Evolutionary conservation across 2,888 invertebrate genomes (phyloP), one percentile per base, ranked within the genome.

Genomic region (Selenia dentaria): DNA sequence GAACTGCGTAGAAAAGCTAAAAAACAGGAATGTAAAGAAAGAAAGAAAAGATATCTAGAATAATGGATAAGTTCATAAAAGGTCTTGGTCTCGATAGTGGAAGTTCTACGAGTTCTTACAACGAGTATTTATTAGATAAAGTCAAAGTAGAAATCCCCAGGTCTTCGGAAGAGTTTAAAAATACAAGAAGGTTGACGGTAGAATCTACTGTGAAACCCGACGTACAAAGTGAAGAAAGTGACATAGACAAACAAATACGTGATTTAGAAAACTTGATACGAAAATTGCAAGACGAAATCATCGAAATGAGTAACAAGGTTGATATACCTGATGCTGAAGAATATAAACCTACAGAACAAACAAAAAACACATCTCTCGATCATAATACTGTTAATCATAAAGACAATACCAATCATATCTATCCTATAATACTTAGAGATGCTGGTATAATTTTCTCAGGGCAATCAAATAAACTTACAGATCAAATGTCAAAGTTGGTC

Each of bases 221-320:
- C n/a, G 8, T n/a, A n/a, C 12, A 1, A 18, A 6, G 3, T 6
- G 40, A 41, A 29, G 34, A 62, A 1, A 53, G 49, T 12, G 55
- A 71, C 38, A 68, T 85, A 20, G 77, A 85, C 13, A 61, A 54
- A 37, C 71, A 81, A 34, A 78, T 86, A 54, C 59, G 71, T 14
- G 73, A 77, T 6, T 59, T 83, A 8, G 81, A 81, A 49, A 51
- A 40, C 9, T 31, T 70, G 6, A 80, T 83, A 0, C 70, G 60
- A 36, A 69, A 49, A 24, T 52, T 85, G 6, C 81, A 86, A 58
- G 56, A 62, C 6, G 81, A 84, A 69, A 73, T 85, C 11, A 37
- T 50, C 41, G 67, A 69, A 13, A 66, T 83, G 63, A 54, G 67
- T 2, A 44, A 51, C 14, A 61, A 57, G 18, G 51, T 58, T 8